Evolutionary conservation across 2,888 invertebrate species (phyloP), one percentile per base, ranked within the genome.

Genomic region (Eupithecia dodoneata): DNA sequence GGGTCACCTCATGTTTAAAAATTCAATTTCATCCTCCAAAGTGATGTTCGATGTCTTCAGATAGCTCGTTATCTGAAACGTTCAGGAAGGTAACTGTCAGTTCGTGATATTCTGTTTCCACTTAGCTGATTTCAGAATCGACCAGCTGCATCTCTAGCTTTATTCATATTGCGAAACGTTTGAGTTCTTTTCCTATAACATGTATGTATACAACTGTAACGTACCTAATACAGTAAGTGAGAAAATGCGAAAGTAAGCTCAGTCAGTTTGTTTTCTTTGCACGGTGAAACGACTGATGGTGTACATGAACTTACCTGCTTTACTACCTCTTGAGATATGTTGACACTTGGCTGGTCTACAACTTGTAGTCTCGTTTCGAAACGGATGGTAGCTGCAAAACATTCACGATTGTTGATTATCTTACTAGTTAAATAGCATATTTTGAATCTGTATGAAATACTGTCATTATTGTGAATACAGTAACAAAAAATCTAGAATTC

Each of bases 1-100:
- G 10, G 12, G 96, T 96, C 93, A 97, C 97, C 96, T 96, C 86
- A 97, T 96, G 86, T 96, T 97, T 84, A 97, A 93, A 83, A 97
- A 94, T 95, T 96, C 96, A 84, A 97, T 94, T 83, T 97, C 96
- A 87, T 96, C 96, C 75, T 93, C 92, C 83, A 95, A 86, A n/a
- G 97, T 96, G 74, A 97, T 96, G 88, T 97, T 97, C 76, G 96
- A 96, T 81, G 96, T 95, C 87, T 94, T 96, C 83, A 97, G 91
- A 85, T 97, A 96, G 82, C 95, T 96, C 69, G 96, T 95, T 82
- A 97, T 95, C 97, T 97, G 95, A 80, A 84, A 81, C 77, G 77
- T 79, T 79, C 45, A 63, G 63, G 2, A 63, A 63, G 45, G 18
- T 49, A 47, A 69, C n/a, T 44, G 42, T 69, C 18, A 49, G 70